Percentiles rank a stretch among this genome's conserved stretches.
Evolutionary conservation across 2,113 vertebrate genomes (phyloP).

Genomic region (Oncorhynchus gorbuscha): DNA sequence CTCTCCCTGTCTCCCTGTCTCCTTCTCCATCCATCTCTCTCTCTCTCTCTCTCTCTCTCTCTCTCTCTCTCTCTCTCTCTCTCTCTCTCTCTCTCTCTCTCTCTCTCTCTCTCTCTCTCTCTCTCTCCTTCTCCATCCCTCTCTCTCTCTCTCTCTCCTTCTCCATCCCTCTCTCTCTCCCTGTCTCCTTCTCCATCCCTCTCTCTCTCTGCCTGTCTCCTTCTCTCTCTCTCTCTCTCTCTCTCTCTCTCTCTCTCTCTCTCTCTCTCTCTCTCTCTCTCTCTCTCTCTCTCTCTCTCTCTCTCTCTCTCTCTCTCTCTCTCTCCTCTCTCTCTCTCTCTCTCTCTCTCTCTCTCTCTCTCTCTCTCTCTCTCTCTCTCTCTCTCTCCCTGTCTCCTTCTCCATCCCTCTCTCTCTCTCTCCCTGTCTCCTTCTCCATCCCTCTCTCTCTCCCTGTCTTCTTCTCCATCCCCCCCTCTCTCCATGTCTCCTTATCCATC

Average conservation of each 20-base stretch:
- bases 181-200: neutral
- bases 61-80: constrained; percentile 23
- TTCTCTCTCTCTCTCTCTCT: too few relatives aligned
- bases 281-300: too few relatives aligned
- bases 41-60: neutral
- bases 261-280: too few relatives aligned
- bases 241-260: too few relatives aligned
- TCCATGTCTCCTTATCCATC: constrained; percentile 37
- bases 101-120: too few relatives aligned
- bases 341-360: constrained; percentile 32
- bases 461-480: neutral
- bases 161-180: too few relatives aligned
- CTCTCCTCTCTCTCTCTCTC: too few relatives aligned
- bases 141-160: constrained; percentile 6
- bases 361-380: neutral
- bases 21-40: too few relatives aligned
- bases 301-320: too few relatives aligned
- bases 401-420: constrained; percentile 25
- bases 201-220: too few relatives aligned
- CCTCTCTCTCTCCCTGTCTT: neutral
- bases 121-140: constrained; percentile 1
- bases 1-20: neutral
- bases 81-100: too few relatives aligned
- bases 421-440: neutral
- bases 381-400: neutral